Conservation (phyloP, 2,888 invertebrate genomes). For the Brachypalpus laphriformis region DNA sequence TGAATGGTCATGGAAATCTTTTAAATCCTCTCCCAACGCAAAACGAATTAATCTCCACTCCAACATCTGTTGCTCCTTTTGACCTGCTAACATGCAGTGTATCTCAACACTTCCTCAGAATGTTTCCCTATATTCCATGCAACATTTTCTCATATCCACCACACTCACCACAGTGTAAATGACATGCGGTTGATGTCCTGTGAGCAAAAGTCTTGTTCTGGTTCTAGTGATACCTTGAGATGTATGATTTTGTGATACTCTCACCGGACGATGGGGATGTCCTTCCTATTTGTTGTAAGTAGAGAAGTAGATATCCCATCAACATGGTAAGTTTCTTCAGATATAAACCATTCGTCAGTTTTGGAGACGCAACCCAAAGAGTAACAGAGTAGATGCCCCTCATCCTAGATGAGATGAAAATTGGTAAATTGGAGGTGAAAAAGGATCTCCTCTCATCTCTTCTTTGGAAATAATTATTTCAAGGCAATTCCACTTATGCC, state of each 20-base stretch:
- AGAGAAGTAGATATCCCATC: slow-evolving; percentile 3
- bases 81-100: not conserved
- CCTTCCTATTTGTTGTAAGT: slow-evolving; percentile 25
- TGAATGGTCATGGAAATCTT: not conserved
- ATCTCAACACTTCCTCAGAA: slow-evolving; percentile 14
- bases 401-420: slow-evolving; percentile 51
- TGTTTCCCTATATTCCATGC: slow-evolving; percentile 11
- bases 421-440: slow-evolving; percentile 41
- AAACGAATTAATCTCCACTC: not conserved
- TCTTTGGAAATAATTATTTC: slow-evolving; percentile 21
- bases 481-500: slow-evolving; percentile 15
- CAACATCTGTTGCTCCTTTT: slow-evolving; percentile 46
- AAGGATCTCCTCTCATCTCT: not conserved
- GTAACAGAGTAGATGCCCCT: not conserved
- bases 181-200: slow-evolving; percentile 5
- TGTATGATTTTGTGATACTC: not conserved
- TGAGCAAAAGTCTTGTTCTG: not conserved
- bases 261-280: too few species aligned
- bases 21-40: not conserved
- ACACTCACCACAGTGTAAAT: not conserved
- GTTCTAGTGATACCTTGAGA: not conserved
- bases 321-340: slow-evolving; percentile 42
- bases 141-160: slow-evolving; percentile 14
- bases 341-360: slow-evolving; percentile 40
- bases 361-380: slow-evolving; percentile 4